A percentile compares a stretch with the other conserved stretches of the same genome.
These are phyloP conservation scores for Acronicta psi DNA, from an alignment of 2,888 invertebrate species.

Conservation along the genomic window DNA sequence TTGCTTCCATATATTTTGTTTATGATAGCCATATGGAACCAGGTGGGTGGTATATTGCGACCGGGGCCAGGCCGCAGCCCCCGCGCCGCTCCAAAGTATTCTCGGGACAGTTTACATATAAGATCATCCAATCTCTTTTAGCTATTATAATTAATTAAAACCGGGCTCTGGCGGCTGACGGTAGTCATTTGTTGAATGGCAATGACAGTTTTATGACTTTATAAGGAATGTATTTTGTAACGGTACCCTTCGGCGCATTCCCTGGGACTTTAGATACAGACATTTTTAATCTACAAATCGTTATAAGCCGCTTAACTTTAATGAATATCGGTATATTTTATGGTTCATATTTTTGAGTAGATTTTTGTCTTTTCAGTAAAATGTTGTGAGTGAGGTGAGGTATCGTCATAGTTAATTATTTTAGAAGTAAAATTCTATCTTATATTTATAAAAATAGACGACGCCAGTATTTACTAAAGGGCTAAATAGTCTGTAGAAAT, in stretches of 20 bases:
- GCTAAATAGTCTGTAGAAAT: too few relatives aligned
- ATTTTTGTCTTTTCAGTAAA: not conserved
- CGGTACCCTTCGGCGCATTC: constrained; percentile 49
- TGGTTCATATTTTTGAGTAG: not conserved
- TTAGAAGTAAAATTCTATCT: too few relatives aligned
- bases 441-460: too few relatives aligned
- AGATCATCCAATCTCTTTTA: constrained; percentile 76
- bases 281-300: constrained; percentile 18
- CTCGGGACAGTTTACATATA: constrained; percentile 71
- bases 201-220: constrained; percentile 61
- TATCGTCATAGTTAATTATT: too few relatives aligned
- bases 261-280: constrained; percentile 20
- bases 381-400: not conserved
- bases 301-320: constrained; percentile 9
- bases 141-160: constrained; percentile 82
- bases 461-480: too few relatives aligned
- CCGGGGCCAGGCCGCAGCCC: constrained; percentile 45
- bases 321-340: constrained; percentile 2
- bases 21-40: constrained; percentile 39
- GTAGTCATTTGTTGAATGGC: constrained; percentile 77
- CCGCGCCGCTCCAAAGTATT: constrained; percentile 24
- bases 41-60: constrained; percentile 62
- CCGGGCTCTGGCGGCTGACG: constrained; percentile 61
- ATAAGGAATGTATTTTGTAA: constrained; percentile 63
- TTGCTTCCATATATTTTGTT: constrained; percentile 47